These are phyloP conservation scores for Pheosia gnoma DNA, from an alignment of 2,888 invertebrate species.

Conservation along the genomic window DNA sequence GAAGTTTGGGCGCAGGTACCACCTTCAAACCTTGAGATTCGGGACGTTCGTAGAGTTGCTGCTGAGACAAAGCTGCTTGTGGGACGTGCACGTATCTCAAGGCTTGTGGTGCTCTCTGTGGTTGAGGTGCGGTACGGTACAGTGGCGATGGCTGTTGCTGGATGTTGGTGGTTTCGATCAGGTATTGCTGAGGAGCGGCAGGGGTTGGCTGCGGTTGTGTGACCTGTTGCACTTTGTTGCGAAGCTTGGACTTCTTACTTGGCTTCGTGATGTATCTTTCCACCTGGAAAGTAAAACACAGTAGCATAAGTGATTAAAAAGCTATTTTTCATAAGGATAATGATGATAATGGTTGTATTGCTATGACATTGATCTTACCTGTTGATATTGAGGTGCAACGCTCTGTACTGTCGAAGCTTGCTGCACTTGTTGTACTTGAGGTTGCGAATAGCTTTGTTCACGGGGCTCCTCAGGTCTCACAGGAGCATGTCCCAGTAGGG, in stretches of 20 bases:
- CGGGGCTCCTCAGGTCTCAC: slow-evolving; percentile 60
- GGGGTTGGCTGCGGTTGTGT: slow-evolving; percentile 54
- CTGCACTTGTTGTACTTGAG: slow-evolving; percentile 58
- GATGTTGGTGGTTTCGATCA: slow-evolving; percentile 79
- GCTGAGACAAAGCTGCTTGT: slow-evolving; percentile 60
- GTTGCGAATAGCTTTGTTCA: slow-evolving; percentile 50
- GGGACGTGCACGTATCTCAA: slow-evolving; percentile 42
- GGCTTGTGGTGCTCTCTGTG: slow-evolving; percentile 51
- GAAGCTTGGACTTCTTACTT: slow-evolving; percentile 72
- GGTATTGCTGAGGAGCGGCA: slow-evolving; percentile 75
- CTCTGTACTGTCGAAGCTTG: slow-evolving; percentile 57
- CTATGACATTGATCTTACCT: slow-evolving; percentile 41
- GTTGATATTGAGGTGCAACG: slow-evolving; percentile 63
- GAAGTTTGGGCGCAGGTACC: slow-evolving; percentile 74
- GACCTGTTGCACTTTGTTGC: slow-evolving; percentile 60
- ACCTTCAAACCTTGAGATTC: slow-evolving; percentile 76
- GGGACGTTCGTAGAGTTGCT: slow-evolving; percentile 62
- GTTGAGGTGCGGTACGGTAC: slow-evolving; percentile 56
- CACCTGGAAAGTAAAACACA: slow-evolving; percentile 56
- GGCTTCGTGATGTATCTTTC: slow-evolving; percentile 74
- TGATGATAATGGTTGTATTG: not conserved
- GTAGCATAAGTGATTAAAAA: too few species aligned
- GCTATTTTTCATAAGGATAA: not conserved
- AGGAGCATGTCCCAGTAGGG: slow-evolving; percentile 61
- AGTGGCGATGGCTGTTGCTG: slow-evolving; percentile 54